Evolutionary conservation across 1,140 invertebrate species (phyloP).

Genomic region (Aradophagus sp.): DNA sequence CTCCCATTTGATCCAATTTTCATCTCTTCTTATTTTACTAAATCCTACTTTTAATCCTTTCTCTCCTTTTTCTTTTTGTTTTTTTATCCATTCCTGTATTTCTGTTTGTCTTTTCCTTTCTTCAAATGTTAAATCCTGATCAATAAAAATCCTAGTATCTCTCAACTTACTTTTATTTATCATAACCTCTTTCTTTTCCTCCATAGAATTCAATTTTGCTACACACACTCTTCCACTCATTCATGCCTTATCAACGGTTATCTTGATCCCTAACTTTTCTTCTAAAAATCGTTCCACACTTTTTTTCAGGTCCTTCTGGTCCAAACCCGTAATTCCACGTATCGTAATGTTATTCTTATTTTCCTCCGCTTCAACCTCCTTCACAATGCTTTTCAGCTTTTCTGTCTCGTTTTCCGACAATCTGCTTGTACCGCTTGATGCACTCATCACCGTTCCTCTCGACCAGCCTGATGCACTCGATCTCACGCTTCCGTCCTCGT

Average conservation of each 20-base stretch:
- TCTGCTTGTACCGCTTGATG: not conserved
- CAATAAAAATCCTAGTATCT: conserved; percentile 25
- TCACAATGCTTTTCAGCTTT: conserved; percentile 1
- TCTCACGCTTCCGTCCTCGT: not conserved
- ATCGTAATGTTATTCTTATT: conserved; percentile 6
- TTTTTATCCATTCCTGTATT: conserved; percentile 17
- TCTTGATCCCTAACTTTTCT: conserved; percentile 3
- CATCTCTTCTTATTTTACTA: not conserved
- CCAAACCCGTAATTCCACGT: not conserved
- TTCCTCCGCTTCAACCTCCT: conserved; percentile 1
- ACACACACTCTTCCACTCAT: not conserved
- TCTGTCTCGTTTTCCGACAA: not conserved
- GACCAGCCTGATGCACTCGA: too few relatives aligned
- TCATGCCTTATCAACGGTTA: conserved; percentile 1
- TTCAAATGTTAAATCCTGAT: conserved; percentile 28
- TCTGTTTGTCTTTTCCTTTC: conserved; percentile 28
- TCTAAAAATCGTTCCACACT: not conserved
- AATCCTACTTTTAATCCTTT: conserved; percentile 4
- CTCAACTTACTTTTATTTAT: conserved; percentile 12
- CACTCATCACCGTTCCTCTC: too few relatives aligned
- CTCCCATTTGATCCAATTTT: not conserved
- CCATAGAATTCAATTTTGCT: not conserved
- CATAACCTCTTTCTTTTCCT: conserved; percentile 22
- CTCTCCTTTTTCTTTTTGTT: conserved; percentile 15
- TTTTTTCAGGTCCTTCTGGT: conserved; percentile 1